Evolutionary conservation across 2,888 invertebrate species (phyloP).

Genomic region (Cephus rjabovi): DNA sequence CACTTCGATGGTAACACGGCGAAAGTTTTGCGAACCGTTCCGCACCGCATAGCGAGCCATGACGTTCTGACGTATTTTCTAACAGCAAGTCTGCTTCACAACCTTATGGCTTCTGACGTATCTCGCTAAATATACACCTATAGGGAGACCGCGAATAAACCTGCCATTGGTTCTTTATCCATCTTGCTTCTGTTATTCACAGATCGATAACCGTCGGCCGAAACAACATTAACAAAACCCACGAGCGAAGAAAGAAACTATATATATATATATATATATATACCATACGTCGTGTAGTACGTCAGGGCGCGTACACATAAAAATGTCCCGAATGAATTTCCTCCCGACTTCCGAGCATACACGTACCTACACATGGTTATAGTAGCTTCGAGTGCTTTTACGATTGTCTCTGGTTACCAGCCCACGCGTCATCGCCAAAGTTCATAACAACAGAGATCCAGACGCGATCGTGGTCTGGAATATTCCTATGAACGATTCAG

Average conservation of each 20-base stretch:
- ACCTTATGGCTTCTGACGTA: conserved; percentile 31
- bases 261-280: neutral
- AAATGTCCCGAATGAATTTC: neutral
- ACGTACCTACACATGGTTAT: neutral
- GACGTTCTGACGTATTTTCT: conserved; percentile 6
- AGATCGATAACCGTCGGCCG: neutral
- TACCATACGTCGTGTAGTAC: neutral
- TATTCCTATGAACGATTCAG: neutral
- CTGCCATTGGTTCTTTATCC: neutral
- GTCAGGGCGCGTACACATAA: neutral
- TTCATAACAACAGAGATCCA: neutral
- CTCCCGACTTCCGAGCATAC: neutral
- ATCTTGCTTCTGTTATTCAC: neutral
- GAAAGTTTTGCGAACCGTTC: neutral
- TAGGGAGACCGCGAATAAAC: conserved; percentile 18
- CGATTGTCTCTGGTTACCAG: neutral
- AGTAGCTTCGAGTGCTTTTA: neutral
- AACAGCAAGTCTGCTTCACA: conserved; percentile 1
- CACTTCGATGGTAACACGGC: neutral
- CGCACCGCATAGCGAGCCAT: neutral
- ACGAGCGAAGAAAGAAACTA: neutral
- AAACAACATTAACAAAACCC: neutral
- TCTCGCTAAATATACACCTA: conserved; percentile 47
- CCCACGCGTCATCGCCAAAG: neutral
- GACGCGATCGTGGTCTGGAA: neutral